Conservation (phyloP, 2,888 invertebrate species). For the Drosophila formosana region DNA sequence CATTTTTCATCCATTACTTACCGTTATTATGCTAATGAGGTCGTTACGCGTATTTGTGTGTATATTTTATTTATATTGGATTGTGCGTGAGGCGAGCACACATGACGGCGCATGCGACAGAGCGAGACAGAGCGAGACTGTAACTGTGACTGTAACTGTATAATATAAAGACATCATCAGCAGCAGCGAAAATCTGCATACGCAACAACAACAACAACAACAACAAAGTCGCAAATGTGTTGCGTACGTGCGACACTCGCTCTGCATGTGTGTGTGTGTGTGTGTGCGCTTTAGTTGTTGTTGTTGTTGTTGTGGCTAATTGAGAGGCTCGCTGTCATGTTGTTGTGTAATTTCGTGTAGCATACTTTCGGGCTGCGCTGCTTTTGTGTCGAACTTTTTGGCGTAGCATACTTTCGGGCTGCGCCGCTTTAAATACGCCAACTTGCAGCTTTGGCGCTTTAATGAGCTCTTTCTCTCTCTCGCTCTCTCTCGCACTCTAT, state of each 20-base stretch:
- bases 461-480: too few species aligned
- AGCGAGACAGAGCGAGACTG: not conserved
- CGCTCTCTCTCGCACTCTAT: too few species aligned
- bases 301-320: conserved; percentile 56
- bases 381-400: conserved; percentile 48
- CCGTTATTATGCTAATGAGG: conserved; percentile 84
- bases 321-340: conserved; percentile 61
- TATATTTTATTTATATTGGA: conserved; percentile 77
- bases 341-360: conserved; percentile 47
- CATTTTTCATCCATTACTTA: conserved; percentile 83
- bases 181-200: conserved; percentile 51
- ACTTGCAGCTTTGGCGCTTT: conserved; percentile 10
- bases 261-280: conserved; percentile 1
- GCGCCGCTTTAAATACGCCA: conserved; percentile 19
- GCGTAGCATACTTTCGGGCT: conserved; percentile 22
- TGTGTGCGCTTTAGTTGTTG: conserved; percentile 23
- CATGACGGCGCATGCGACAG: conserved; percentile 34
- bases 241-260: conserved; percentile 17
- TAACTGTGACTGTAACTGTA: not conserved
- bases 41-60: conserved; percentile 82
- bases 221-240: conserved; percentile 21
- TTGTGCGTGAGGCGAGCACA: conserved; percentile 57
- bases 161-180: conserved; percentile 51
- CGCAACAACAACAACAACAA: conserved; percentile 28
- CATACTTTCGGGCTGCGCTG: conserved; percentile 19